Evolutionary conservation across 2,797 vertebrate genomes (phyloP), one percentile per base, ranked within the genome.

Genomic region (Acrocephalus scirpaceus): DNA sequence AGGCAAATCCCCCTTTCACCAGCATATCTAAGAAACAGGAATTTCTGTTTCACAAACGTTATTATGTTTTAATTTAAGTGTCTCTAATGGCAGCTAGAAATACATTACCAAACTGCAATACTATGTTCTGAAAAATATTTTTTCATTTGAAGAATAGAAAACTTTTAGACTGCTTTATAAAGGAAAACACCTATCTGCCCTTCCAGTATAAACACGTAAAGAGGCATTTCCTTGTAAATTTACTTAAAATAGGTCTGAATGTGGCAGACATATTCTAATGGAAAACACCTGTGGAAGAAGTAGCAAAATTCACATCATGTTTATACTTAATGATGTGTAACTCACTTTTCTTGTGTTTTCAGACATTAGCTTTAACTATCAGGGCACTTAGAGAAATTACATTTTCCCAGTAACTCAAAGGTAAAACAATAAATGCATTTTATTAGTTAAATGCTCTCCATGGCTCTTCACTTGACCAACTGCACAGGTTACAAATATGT

Each of bases 141-240:
- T 95, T 91, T 91, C 42, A 50, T 87, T 85, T 87, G 78, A 93
- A 95, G 74, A 95, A 85, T 87, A 92, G 64, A 93, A 96, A 91
- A 76, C 74, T 90, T 95, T 51, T 70, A 85, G 71, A 42, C 67
- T 66, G 36, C 48, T 94, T 81, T 73, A 87, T 76, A 89, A 93
- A 92, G 69, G 64, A 94, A 89, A 93, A 89, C 26, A 85, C 44
- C 60, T 85, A 89, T 76, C 84, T 74, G 44, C 69, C 69, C 40
- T 89, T 95, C 95, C 94, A 96, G 92, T 65, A 93, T 60, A 95
- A 96, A 95, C 72, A 96, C 0, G 5, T 65, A 91, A 94, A 87
- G 89, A 92, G 84, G 89, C 57, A 96, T 94, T 95, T 96, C 69
- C 85, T 94, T 65, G 72, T 86, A 87, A 95, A 90, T 93, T 92